Evolutionary conservation across 2,797 vertebrate genomes (phyloP), one percentile per base, ranked within the genome.

Genomic region (Pangasius sanitwongsei): DNA sequence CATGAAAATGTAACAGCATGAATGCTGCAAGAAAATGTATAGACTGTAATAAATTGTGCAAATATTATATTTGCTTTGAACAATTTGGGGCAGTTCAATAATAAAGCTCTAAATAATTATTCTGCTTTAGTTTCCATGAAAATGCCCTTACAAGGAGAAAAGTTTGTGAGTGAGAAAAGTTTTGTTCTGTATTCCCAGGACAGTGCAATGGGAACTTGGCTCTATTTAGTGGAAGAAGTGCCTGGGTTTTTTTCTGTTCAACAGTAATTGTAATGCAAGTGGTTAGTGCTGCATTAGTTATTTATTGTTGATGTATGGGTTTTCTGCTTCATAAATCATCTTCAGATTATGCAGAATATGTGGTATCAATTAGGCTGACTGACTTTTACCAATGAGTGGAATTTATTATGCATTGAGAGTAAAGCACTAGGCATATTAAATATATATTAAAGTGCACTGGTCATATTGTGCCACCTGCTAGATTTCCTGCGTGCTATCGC

Each of bases 81-180:
- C 41, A 53, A 0, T 84, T 53, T 85, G 34, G 4, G 34, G 28
- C 44, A 55, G 67, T 81, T 28, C 16, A 63, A 55, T 61, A 87
- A 57, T 67, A 25, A 85, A 85, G n/a, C 20, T 50, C 67, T 28
- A 59, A 59, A 41, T 55, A 67, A 65, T 44, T 13, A 20, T 87
- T 34, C 53, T 25, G 41, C 13, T 70, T 44, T 25, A 18, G 53
- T 37, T 69, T 57, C n/a, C 8, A 55, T 91, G 41, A 57, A 89
- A 48, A 86, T 89, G 78, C 75, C 87, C 87, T 89, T 91, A 89
- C 34, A 90, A 87, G 87, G 91, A 90, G 44, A 89, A 81, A 75
- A 57, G 48, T 59, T 53, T 0, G 65, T 72, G 75, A 20, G 41
- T n/a, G n/a, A n/a, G n/a, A n/a, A n/a, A n/a, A n/a, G n/a, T n/a